phyloP scores from a whole-genome alignment of 1,140 invertebrate genomes.

The Muscidifurax raptorellus region DNA sequence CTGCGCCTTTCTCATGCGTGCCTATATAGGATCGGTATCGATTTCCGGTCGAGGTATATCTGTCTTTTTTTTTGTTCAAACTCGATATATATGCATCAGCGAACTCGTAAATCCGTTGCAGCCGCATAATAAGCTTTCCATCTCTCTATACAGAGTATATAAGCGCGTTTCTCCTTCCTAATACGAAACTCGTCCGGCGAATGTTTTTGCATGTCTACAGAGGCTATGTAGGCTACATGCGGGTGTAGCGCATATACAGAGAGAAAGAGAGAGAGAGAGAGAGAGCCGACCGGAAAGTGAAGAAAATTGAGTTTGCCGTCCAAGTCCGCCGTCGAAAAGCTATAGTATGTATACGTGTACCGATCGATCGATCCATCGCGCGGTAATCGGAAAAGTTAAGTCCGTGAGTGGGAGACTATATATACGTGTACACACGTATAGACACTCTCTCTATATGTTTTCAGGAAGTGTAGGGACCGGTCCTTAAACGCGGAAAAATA shows the following conservation, averaged over 20 bases:
- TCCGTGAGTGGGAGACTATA: background rate
- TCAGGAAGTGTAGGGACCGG: background rate
- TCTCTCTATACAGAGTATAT: too few relatives aligned
- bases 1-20: background rate
- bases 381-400: constrained; percentile 52
- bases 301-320: constrained; percentile 55
- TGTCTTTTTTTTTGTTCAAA: background rate
- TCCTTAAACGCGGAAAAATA: constrained; percentile 43
- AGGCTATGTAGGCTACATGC: background rate
- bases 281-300: constrained; percentile 47
- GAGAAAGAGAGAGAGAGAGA: background rate
- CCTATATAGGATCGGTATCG: background rate
- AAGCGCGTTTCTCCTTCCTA: too few relatives aligned
- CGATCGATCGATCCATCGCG: constrained; percentile 28
- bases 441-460: background rate
- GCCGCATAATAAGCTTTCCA: too few relatives aligned
- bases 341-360: constrained; percentile 12
- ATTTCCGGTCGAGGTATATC: background rate
- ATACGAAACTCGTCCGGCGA: background rate
- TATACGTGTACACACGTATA: background rate
- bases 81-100: background rate
- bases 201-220: constrained; percentile 37
- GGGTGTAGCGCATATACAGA: background rate
- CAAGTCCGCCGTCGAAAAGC: constrained; percentile 36
- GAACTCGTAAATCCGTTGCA: too few relatives aligned